These are phyloP conservation scores for Drosophila monieri DNA, from an alignment of 2,888 invertebrate genomes.

Conservation along the genomic window DNA sequence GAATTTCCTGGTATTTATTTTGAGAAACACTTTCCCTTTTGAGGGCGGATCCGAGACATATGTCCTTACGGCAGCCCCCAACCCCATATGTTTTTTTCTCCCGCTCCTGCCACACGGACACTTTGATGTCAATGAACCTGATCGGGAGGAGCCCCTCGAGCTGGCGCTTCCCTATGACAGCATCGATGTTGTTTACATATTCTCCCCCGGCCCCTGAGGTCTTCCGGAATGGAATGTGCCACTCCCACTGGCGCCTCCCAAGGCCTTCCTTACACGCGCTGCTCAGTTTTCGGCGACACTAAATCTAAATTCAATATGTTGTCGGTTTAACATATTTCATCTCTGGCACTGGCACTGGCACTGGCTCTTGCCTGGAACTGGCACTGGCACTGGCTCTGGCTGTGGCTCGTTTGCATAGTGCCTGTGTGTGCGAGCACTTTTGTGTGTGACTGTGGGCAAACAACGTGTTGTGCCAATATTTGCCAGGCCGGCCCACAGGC, in stretches of 20 bases:
- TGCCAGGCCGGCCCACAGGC: constrained; percentile 68
- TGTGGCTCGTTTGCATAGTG: constrained; percentile 40
- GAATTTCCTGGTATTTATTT: constrained; percentile 8
- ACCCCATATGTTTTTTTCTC: not conserved
- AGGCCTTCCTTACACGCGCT: constrained; percentile 43
- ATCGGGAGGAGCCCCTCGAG: not conserved
- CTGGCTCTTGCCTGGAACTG: not conserved
- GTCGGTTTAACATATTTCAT: constrained; percentile 73
- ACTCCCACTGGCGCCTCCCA: not conserved
- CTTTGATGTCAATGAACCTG: constrained; percentile 39
- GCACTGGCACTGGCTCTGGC: no score
- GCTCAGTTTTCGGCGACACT: constrained; percentile 47
- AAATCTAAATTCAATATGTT: constrained; percentile 78
- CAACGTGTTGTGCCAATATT: constrained; percentile 74
- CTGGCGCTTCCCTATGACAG: constrained; percentile 26
- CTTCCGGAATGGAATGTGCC: not conserved
- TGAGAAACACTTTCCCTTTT: not conserved
- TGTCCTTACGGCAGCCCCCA: constrained; percentile 2
- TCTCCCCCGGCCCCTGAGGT: not conserved
- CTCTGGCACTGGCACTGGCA: constrained; percentile 28
- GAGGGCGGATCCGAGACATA: not conserved
- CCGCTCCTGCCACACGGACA: not conserved
- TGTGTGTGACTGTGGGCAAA: constrained; percentile 51
- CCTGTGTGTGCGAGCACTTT: constrained; percentile 1
- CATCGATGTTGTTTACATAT: constrained; percentile 32